Base-by-base conservation (phyloP, 2,797 vertebrate species). In the Anguilla pacifica region DNA sequence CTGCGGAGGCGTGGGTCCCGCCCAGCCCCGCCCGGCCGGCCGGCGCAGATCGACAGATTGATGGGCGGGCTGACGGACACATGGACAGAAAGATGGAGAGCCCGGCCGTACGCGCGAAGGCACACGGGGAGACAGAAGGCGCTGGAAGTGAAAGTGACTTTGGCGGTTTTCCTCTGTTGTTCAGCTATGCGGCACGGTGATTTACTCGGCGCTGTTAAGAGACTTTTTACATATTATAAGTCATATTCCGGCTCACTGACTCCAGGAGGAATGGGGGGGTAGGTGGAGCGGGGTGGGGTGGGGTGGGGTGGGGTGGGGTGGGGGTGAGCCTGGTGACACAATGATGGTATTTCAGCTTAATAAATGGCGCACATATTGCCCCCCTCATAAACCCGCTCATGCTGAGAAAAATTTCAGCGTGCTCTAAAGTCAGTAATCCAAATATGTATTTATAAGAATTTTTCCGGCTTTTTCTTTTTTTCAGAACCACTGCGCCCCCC, bases 201-300 rank as follows among this genome's bases (percentile, higher is more conserved):
- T 89, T 89, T 81, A 88, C 83, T 35, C 35, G 13, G 31, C 25
- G 83, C 83, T 85, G 84, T 82, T 85, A 77, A 79, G 53, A 83
- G 79, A 87, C 28, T 35, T 83, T 53, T 83, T 87, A 84, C 88
- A 39, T 88, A 90, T 88, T 88, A 87, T 87, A 88, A 9, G 87
- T 83, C 74, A 87, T 74, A 83, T 83, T 43, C 84, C 10, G 81
- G 85, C 89, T 89, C n/a, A 74, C 67, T 67, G 86, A 82, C 61
- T 81, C 49, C 49, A 70, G 35, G 61, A 83, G 81, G 72, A 22
- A 67, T 28, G 53, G 67, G 53, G 51, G 13, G 55, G 59, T 59
- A 49, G 87, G 64, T 49, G 25, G 67, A 28, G n/a, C n/a, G n/a
- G n/a, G n/a, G n/a, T n/a, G 53, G 10, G 6, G 28, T 6, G 31